These are phyloP conservation scores for Endomychus coccineus DNA, from an alignment of 2,888 invertebrate species.

Conservation along the genomic window DNA sequence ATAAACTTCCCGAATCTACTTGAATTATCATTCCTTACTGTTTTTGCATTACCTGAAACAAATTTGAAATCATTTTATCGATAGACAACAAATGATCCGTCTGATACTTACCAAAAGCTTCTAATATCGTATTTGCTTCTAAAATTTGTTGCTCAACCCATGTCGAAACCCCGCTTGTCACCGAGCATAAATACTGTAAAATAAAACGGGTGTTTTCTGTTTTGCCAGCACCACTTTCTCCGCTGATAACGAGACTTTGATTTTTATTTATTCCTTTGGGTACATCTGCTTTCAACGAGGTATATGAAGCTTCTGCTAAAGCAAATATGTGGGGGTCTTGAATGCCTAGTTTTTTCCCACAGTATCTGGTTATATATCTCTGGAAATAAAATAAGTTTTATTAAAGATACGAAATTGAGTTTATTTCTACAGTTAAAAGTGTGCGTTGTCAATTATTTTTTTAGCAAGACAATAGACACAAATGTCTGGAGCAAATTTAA, in stretches of 20 bases:
- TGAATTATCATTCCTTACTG: slow-evolving; percentile 87
- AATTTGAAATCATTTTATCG: not conserved
- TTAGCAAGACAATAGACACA: too few relatives aligned
- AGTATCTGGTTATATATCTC: slow-evolving; percentile 77
- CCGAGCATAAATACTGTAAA: slow-evolving; percentile 84
- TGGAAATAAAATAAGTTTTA: slow-evolving; percentile 47
- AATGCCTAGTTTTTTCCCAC: slow-evolving; percentile 72
- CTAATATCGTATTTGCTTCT: slow-evolving; percentile 87
- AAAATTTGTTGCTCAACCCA: slow-evolving; percentile 96
- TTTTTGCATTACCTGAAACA: slow-evolving; percentile 79
- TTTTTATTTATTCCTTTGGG: slow-evolving; percentile 40
- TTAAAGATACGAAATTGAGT: slow-evolving; percentile 1
- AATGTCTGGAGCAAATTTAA: too few relatives aligned
- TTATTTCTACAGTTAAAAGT: not conserved
- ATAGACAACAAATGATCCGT: slow-evolving; percentile 2
- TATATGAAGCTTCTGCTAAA: slow-evolving; percentile 81
- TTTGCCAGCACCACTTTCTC: slow-evolving; percentile 90
- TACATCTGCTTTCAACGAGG: slow-evolving; percentile 54
- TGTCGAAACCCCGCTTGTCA: slow-evolving; percentile 69
- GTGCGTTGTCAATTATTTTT: too few relatives aligned
- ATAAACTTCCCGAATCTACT: slow-evolving; percentile 94
- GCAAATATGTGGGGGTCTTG: slow-evolving; percentile 87
- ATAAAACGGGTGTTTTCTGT: slow-evolving; percentile 91
- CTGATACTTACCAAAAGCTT: slow-evolving; percentile 85
- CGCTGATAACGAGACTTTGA: slow-evolving; percentile 86